Evolutionary conservation across 2,113 vertebrate species (phyloP).

Genomic region (Tachuris rubrigastra): DNA sequence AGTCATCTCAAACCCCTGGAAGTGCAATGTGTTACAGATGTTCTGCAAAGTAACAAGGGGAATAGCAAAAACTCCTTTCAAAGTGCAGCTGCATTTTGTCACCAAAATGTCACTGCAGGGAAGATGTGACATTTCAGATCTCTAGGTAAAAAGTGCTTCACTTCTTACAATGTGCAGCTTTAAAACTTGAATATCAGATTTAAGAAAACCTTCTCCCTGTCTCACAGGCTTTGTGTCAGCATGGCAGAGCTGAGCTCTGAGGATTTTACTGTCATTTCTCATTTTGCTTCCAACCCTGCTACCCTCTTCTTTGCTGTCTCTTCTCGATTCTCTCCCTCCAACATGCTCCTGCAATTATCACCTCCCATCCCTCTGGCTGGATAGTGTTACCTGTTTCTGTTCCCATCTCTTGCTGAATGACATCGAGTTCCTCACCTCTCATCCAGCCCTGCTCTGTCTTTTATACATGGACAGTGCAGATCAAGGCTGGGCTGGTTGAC

Average conservation of each 20-base stretch:
- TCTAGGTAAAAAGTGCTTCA: neutral
- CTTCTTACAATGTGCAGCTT: neutral
- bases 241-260: neutral
- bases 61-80: constrained; percentile 25
- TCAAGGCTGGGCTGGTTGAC: neutral
- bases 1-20: constrained; percentile 19
- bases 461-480: accelerated
- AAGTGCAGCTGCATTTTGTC: constrained; percentile 34
- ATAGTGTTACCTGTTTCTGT: neutral
- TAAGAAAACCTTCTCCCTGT: neutral
- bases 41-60: constrained; percentile 21
- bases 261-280: neutral
- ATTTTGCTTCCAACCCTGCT: neutral
- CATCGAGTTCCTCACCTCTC: neutral
- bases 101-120: constrained; percentile 38
- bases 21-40: neutral
- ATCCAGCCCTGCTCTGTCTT: neutral
- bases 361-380: neutral
- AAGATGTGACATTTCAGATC: constrained; percentile 27
- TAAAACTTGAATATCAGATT: constrained; percentile 13
- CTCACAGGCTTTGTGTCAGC: neutral
- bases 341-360: neutral
- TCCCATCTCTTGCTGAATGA: neutral
- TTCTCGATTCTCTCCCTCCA: neutral
- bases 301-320: neutral